Evolutionary conservation across 2,797 vertebrate species (phyloP).

Genomic region (Notolepis coatsorum): DNA sequence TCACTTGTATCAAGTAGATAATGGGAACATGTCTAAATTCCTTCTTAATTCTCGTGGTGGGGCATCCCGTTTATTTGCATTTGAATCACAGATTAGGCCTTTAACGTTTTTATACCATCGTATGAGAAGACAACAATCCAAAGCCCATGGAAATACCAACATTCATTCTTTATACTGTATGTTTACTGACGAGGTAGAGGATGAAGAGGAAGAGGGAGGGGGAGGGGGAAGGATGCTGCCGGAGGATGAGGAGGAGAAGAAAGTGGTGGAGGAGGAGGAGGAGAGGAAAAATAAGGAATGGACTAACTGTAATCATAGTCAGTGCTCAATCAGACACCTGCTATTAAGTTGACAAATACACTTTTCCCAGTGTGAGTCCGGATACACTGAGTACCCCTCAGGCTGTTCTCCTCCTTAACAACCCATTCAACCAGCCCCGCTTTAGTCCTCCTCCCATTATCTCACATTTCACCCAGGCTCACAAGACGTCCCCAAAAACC

Average conservation of each 20-base stretch:
- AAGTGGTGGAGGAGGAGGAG: conserved; percentile 42
- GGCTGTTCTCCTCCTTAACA: conserved; percentile 77
- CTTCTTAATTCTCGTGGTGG: no score
- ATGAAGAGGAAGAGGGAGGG: conserved; percentile 39
- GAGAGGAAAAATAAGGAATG: conserved; percentile 50
- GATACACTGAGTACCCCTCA: conserved; percentile 81
- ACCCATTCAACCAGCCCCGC: conserved; percentile 64
- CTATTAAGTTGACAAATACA: conserved; percentile 88
- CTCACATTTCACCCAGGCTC: conserved; percentile 80
- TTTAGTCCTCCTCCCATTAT: conserved; percentile 78
- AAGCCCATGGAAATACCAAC: conserved; percentile 19
- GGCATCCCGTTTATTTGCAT: no score
- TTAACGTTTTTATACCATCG: no score
- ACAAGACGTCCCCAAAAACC: conserved; percentile 73
- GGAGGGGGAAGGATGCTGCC: conserved; percentile 61
- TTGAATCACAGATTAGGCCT: no score
- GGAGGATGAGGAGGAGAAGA: conserved; percentile 31
- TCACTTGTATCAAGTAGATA: no score
- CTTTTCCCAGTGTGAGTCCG: conserved; percentile 83
- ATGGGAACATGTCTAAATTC: no score
- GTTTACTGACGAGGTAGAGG: conserved; percentile 43
- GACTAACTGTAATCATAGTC: conserved; percentile 86
- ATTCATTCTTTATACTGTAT: conserved; percentile 28
- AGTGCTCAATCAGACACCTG: conserved; percentile 87
- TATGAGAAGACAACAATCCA: no score